phyloP scores from a whole-genome alignment of 1,140 invertebrate genomes.

The Agrypnia vestita region DNA sequence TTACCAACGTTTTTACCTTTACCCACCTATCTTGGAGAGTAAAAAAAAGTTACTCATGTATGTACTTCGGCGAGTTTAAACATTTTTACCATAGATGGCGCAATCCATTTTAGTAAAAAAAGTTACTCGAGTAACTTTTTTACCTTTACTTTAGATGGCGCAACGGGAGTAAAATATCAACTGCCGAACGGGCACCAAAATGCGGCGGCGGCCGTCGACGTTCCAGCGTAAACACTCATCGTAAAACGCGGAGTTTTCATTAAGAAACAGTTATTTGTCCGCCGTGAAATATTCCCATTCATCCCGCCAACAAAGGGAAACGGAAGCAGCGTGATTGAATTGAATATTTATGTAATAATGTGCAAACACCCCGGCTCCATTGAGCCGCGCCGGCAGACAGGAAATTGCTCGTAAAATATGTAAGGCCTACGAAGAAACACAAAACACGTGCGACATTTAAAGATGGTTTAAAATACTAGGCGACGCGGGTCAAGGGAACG shows the following conservation, averaged over 20 bases:
- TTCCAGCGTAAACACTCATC: not conserved
- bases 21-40: too few species aligned
- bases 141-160: too few species aligned
- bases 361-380: slow-evolving; percentile 37
- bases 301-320: slow-evolving; percentile 34
- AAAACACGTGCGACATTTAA: slow-evolving; percentile 37
- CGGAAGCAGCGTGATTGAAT: slow-evolving; percentile 49
- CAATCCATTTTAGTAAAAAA: too few species aligned
- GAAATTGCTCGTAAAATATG: slow-evolving; percentile 48
- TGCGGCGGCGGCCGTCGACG: too few species aligned
- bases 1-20: too few species aligned
- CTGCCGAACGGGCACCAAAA: too few species aligned
- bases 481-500: not conserved
- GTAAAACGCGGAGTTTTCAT: slow-evolving; percentile 13
- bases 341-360: slow-evolving; percentile 46
- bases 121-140: too few species aligned
- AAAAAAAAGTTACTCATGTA: too few species aligned
- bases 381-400: slow-evolving; percentile 31
- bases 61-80: too few species aligned
- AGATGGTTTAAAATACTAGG: not conserved
- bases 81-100: too few species aligned
- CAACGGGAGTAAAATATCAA: too few species aligned
- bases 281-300: slow-evolving; percentile 40
- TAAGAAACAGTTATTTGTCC: slow-evolving; percentile 45
- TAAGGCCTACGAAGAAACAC: slow-evolving; percentile 19